Percentiles rank a stretch among this genome's conserved stretches.
These are phyloP conservation scores for Lagenorhynchus albirostris DNA, from an alignment of 2,113 vertebrate genomes.

Conservation along the genomic window DNA sequence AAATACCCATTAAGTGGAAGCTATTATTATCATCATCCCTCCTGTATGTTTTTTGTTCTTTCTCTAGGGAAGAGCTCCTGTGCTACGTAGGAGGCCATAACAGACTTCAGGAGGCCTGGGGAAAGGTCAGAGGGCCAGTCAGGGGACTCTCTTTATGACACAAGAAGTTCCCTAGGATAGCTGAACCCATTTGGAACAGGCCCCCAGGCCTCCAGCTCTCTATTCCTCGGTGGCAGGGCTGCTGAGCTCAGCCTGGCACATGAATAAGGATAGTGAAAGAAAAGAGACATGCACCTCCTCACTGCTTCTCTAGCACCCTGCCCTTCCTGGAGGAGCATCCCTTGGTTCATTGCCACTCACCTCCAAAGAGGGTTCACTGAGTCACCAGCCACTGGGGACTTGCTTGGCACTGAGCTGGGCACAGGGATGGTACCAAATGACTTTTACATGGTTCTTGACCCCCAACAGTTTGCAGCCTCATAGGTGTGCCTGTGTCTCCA, in stretches of 20 bases:
- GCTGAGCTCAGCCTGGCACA: conserved; percentile 15
- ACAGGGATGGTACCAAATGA: not conserved
- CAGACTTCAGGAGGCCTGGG: conserved; percentile 26
- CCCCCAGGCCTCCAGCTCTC: not conserved
- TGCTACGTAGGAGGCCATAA: not conserved
- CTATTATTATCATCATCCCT: accelerated
- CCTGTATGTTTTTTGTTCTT: not conserved
- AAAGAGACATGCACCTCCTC: not conserved
- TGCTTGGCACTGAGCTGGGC: not conserved
- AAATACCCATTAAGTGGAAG: not conserved
- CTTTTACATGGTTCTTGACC: not conserved
- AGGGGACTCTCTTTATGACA: conserved; percentile 18
- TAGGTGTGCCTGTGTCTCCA: not conserved
- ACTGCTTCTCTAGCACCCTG: not conserved
- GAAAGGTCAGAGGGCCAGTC: conserved; percentile 31
- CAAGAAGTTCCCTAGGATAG: conserved; percentile 22
- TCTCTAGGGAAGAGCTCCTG: not conserved
- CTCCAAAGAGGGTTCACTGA: not conserved
- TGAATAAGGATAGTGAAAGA: not conserved
- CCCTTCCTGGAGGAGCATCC: accelerated
- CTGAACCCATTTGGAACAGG: not conserved
- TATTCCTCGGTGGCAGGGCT: not conserved
- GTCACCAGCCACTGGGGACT: not conserved
- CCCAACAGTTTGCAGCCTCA: not conserved
- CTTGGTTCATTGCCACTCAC: not conserved